Base-by-base conservation (phyloP, 2,888 invertebrate genomes). In the Eueremaeus valkanovi region DNA sequence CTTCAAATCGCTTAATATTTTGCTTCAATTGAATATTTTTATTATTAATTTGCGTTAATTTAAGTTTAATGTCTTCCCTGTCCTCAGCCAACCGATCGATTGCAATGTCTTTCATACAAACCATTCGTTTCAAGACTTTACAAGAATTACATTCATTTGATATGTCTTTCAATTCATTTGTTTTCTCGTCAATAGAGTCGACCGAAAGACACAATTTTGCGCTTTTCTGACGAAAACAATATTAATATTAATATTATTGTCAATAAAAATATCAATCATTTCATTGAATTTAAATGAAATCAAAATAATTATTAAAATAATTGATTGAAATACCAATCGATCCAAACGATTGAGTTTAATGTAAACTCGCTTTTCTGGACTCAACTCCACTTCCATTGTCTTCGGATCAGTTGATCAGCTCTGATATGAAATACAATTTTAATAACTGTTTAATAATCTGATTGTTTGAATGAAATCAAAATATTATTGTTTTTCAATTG, bases 11-110 rank as follows among this genome's bases (percentile, higher is more conserved):
- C n/a, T 68, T 72, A 11, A 75, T 24, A 55, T 49, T 68, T 70
- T 49, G 68, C 3, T 31, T 75, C 33, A 75, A 40, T 27, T 75
- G 70, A 70, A 75, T 75, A 27, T 75, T 75, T 24, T 58, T 68
- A 31, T 75, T 75, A 45, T 68, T 42, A 5, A 49, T 33, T 70
- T 45, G 1, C 9, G 75, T 75, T 18, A 75, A 40, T 72, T 70
- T 75, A 1, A 75, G 42, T 58, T 75, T 75, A 5, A 75, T 5
- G 29, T 58, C 21, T 24, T 75, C 75, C 13, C 75, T 36, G 31
- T 75, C 75, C 1, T 68, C 75, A 51, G 45, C 24, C 68, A 75
- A 70, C 18, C 45, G 42, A 42, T 68, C 45, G 33, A 75, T 75
- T 21, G 70, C 68, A 9, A 68, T 40, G 66, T 75, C 75, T 29